Conservation (phyloP, 1,140 invertebrate genomes). For the Branchinecta lynchi region DNA sequence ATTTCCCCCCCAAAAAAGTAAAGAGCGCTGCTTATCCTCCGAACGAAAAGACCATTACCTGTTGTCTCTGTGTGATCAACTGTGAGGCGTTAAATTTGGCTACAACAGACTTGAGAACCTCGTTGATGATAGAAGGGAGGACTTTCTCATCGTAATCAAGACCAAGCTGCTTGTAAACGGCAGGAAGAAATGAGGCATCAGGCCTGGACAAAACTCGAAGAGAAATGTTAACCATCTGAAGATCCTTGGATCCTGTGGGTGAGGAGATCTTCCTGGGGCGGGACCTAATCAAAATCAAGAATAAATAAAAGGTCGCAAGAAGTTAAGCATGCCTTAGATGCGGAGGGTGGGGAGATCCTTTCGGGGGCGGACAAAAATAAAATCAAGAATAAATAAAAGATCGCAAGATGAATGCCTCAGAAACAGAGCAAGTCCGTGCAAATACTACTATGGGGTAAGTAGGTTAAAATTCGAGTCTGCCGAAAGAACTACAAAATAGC, state of each 20-base stretch:
- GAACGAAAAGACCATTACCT: conserved; percentile 39
- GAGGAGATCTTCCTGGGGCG: conserved; percentile 90
- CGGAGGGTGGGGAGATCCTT: too few species aligned
- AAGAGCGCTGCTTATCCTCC: too few species aligned
- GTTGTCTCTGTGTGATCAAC: conserved; percentile 93
- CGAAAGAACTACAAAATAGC: too few species aligned
- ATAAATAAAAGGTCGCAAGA: background rate
- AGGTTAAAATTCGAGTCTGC: too few species aligned
- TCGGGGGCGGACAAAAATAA: too few species aligned
- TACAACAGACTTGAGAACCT: conserved; percentile 96
- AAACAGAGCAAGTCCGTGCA: too few species aligned
- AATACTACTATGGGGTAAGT: too few species aligned
- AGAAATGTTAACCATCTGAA: conserved; percentile 99
- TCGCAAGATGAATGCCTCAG: too few species aligned
- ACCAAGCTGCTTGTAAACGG: conserved; percentile 76
- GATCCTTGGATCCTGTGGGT: conserved; percentile 94
- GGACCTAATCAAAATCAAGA: conserved; percentile 37
- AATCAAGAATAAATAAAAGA: too few species aligned
- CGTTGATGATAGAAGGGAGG: conserved; percentile 97
- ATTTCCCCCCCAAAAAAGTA: too few species aligned
- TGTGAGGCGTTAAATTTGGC: conserved; percentile 99
- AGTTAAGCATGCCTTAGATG: too few species aligned
- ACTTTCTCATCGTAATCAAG: conserved; percentile 75
- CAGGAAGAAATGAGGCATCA: conserved; percentile 58
- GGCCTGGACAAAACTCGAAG: conserved; percentile 87